Percentiles rank a stretch among this genome's conserved stretches.
Conservation (phyloP, 2,888 invertebrate genomes). For the Sinodicranocentrus sp. region DNA sequence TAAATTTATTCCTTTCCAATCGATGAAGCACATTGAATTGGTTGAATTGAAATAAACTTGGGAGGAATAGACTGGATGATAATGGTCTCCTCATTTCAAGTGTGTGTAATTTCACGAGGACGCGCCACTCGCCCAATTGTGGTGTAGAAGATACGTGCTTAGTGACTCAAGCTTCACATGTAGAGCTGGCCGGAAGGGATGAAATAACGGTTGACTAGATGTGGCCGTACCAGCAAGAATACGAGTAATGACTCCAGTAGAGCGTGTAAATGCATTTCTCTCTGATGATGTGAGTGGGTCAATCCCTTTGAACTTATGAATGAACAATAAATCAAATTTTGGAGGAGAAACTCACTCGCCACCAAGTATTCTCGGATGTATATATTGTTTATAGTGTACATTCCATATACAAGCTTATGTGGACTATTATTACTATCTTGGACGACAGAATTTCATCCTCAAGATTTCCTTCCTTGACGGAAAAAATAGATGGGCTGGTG, state of each 20-base stretch:
- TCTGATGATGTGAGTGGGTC: slow-evolving; percentile 57
- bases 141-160: slow-evolving; percentile 16
- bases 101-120: slow-evolving; percentile 59
- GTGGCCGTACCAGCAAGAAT: neutral
- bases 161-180: neutral
- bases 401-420: slow-evolving; percentile 14
- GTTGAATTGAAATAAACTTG: slow-evolving; percentile 58
- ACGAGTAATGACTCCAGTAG: slow-evolving; percentile 45
- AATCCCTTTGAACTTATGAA: slow-evolving; percentile 60
- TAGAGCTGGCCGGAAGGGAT: slow-evolving; percentile 30
- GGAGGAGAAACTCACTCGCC: neutral
- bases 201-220: neutral
- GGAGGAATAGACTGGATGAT: slow-evolving; percentile 43
- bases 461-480: neutral
- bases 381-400: too few relatives aligned
- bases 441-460: neutral
- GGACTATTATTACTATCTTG: slow-evolving; percentile 15
- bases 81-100: slow-evolving; percentile 59
- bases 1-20: slow-evolving; percentile 65
- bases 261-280: slow-evolving; percentile 52
- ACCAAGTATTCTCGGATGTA: too few relatives aligned
- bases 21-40: slow-evolving; percentile 61
- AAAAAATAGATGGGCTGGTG: neutral
- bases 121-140: slow-evolving; percentile 28
- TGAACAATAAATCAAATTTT: slow-evolving; percentile 64